phyloP scores from a whole-genome alignment of 2,888 invertebrate genomes.

The Asteroscopus sphinx region DNA sequence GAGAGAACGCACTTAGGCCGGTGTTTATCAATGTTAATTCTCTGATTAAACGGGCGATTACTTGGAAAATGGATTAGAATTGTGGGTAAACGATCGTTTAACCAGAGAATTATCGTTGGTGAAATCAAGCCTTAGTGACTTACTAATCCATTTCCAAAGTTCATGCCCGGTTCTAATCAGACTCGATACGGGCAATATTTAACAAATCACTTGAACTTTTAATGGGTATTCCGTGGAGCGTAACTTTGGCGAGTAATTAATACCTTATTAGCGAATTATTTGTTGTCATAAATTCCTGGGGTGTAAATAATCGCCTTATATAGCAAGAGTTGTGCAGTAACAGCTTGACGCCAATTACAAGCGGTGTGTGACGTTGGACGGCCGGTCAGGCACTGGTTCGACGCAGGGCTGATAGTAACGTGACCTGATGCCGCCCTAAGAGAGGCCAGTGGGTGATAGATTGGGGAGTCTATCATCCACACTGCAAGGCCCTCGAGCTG shows the following conservation, averaged over 20 bases:
- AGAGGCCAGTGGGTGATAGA: too few relatives aligned
- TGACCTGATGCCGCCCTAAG: too few relatives aligned
- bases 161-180: constrained; percentile 33
- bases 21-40: too few relatives aligned
- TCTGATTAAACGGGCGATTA: too few relatives aligned
- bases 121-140: too few relatives aligned
- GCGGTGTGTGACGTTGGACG: constrained; percentile 49
- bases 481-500: too few relatives aligned
- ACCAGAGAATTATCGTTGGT: too few relatives aligned
- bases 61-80: too few relatives aligned
- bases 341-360: constrained; percentile 68
- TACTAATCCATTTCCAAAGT: constrained; percentile 34
- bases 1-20: constrained; percentile 13
- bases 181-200: constrained; percentile 43
- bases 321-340: constrained; percentile 58
- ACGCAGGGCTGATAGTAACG: constrained; percentile 40
- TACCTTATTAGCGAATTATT: constrained; percentile 59
- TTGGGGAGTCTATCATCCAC: too few relatives aligned
- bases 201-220: constrained; percentile 51
- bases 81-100: too few relatives aligned
- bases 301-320: constrained; percentile 66
- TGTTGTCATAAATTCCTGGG: constrained; percentile 60
- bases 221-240: constrained; percentile 42
- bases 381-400: constrained; percentile 43
- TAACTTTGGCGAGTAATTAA: constrained; percentile 53